Base-by-base conservation (phyloP, 2,888 invertebrate species). In the Meganola albula region DNA sequence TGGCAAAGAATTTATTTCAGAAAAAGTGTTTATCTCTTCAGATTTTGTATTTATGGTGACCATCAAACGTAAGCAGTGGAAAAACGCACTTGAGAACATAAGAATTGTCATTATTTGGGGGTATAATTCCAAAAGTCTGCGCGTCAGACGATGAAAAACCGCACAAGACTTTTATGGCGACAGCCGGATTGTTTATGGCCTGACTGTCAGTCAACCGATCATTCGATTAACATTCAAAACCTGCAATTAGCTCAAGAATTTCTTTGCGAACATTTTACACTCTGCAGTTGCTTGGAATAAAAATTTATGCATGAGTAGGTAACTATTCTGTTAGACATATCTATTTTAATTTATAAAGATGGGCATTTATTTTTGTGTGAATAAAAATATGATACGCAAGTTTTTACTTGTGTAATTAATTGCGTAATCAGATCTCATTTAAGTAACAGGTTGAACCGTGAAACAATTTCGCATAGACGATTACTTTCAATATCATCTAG, bases 131-230 rank as follows among this genome's bases (percentile, higher is more conserved):
- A 58, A 67, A 63, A 63, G 58, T 49, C 53, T 51, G 56, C 61
- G 57, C 62, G 65, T 63, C 70, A 62, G 71, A 66, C 70, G 71
- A 61, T 72, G 74, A 77, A 78, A 80, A 82, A 79, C 78, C 78
- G 62, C 78, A 76, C 74, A 64, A 63, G 74, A 71, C 72, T 74
- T 83, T 78, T 80, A 83, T 55, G 77, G 78, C 63, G 73, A 75
- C 74, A 66, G 68, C 48, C 55, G 45, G 48, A 76, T 75, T 64
- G 60, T 79, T 80, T 82, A 80, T 73, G 70, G 53, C 31, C 40
- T 51, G 56, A 45, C 68, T 66, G 72, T 58, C 60, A 57, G 57
- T 56, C 68, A 56, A 60, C 48, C 62, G 62, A 72, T 68, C 66
- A 51, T 58, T 66, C 65, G 68, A 77, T 72, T 71, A 67, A 68